Evolutionary conservation across 2,113 vertebrate species (phyloP).

Genomic region (Carlito syrichta): DNA sequence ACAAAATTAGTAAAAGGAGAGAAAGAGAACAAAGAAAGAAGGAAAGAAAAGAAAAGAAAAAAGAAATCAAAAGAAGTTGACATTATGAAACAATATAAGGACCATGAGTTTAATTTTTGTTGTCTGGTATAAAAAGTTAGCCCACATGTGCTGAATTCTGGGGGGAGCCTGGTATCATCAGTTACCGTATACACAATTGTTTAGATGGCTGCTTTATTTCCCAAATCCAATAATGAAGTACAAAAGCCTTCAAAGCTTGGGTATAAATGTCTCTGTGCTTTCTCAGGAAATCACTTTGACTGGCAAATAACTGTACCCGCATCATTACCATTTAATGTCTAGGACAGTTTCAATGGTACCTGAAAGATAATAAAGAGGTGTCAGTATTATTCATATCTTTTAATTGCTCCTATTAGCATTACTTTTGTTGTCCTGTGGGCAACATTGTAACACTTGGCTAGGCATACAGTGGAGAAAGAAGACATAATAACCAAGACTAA

Average conservation of each 20-base stretch:
- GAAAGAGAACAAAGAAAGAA: neutral
- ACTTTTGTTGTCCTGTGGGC: constrained; percentile 70
- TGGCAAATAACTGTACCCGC: constrained; percentile 80
- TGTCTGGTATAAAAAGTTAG: neutral
- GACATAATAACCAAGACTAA: constrained; percentile 68
- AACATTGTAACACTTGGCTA: constrained; percentile 79
- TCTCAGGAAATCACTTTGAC: constrained; percentile 76
- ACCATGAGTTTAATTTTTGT: neutral
- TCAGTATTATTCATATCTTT: constrained; percentile 82
- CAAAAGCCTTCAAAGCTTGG: constrained; percentile 70
- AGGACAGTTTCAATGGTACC: constrained; percentile 72
- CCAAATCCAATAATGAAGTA: constrained; percentile 70
- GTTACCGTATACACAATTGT: constrained; percentile 51
- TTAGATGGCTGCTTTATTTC: constrained; percentile 68
- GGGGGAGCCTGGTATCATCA: neutral
- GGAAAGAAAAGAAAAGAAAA: neutral
- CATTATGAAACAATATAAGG: neutral
- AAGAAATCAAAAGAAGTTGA: neutral
- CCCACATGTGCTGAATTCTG: neutral
- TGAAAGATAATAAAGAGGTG: constrained; percentile 81
- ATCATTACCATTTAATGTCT: constrained; percentile 82
- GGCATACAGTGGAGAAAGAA: constrained; percentile 72
- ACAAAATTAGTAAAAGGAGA: neutral
- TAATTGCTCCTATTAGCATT: constrained; percentile 79
- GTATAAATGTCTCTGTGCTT: constrained; percentile 69